A percentile compares a stretch with the other conserved stretches of the same genome.
These are phyloP conservation scores for Nipponia nippon DNA, from an alignment of 2,113 vertebrate genomes.

Conservation along the genomic window DNA sequence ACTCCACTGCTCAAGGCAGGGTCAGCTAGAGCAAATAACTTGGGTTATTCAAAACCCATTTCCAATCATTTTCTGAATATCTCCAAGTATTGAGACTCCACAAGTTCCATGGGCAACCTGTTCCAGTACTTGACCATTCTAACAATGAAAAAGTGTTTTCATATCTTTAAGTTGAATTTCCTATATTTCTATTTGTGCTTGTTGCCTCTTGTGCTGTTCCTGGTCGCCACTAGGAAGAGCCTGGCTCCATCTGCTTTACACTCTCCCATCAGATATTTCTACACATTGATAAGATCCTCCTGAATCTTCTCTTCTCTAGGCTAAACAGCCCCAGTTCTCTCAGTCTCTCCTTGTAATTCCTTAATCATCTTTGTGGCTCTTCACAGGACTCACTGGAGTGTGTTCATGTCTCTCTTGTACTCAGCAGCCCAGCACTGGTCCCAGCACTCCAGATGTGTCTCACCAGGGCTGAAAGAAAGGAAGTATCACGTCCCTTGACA, in stretches of 20 bases:
- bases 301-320: neutral
- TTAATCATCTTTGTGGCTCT: neutral
- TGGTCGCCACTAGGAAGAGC: neutral
- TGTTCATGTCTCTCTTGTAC: neutral
- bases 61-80: neutral
- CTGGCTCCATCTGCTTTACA: neutral
- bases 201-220: neutral
- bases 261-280: neutral
- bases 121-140: neutral
- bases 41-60: neutral
- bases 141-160: neutral
- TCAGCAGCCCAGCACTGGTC: neutral
- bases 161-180: neutral
- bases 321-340: neutral
- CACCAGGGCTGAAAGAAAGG: neutral
- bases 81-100: neutral
- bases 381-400: rapidly evolving
- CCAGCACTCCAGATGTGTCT: neutral
- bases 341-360: neutral
- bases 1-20: neutral
- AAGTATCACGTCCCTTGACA: neutral
- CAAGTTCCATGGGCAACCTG: neutral
- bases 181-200: rapidly evolving
- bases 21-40: neutral
- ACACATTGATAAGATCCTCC: neutral